Percentiles rank a stretch among this genome's conserved stretches.
These are phyloP conservation scores for Labeo calbasu DNA, from an alignment of 2,797 vertebrate species.

Conservation along the genomic window DNA sequence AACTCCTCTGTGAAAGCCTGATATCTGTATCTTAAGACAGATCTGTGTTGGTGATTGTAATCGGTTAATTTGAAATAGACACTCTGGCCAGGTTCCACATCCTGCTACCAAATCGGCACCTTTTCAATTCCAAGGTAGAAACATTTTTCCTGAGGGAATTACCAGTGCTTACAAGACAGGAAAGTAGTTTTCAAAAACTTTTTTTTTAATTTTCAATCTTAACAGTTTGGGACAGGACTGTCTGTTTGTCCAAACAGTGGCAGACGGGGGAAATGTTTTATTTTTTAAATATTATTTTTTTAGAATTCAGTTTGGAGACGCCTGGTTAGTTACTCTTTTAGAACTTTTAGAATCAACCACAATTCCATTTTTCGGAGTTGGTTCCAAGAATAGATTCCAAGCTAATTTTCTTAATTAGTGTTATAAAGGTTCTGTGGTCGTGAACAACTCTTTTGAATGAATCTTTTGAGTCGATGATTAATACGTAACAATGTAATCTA, in stretches of 20 bases:
- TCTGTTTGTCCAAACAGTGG: neutral
- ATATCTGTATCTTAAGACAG: slow-evolving; percentile 7
- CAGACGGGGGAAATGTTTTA: neutral
- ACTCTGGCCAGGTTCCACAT: slow-evolving; percentile 13
- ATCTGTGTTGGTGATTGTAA: slow-evolving; percentile 34
- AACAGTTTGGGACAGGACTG: neutral
- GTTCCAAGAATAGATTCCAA: neutral
- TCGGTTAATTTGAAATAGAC: slow-evolving; percentile 36
- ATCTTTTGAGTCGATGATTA: neutral
- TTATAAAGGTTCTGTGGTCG: neutral
- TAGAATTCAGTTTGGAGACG: neutral
- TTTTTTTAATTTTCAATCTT: neutral
- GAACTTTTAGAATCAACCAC: neutral
- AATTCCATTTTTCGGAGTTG: neutral
- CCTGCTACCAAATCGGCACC: neutral
- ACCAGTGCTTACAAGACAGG: neutral
- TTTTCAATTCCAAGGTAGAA: slow-evolving; percentile 1
- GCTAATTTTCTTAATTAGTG: neutral
- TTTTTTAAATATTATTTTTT: neutral
- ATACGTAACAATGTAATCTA: neutral
- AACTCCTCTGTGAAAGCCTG: slow-evolving; percentile 4
- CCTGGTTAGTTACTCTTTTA: neutral
- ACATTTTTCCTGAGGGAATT: neutral
- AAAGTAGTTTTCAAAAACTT: neutral
- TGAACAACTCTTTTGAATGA: neutral